These are phyloP conservation scores for Apodemus speciosus DNA, from an alignment of 2,113 vertebrate genomes.

Conservation along the genomic window DNA sequence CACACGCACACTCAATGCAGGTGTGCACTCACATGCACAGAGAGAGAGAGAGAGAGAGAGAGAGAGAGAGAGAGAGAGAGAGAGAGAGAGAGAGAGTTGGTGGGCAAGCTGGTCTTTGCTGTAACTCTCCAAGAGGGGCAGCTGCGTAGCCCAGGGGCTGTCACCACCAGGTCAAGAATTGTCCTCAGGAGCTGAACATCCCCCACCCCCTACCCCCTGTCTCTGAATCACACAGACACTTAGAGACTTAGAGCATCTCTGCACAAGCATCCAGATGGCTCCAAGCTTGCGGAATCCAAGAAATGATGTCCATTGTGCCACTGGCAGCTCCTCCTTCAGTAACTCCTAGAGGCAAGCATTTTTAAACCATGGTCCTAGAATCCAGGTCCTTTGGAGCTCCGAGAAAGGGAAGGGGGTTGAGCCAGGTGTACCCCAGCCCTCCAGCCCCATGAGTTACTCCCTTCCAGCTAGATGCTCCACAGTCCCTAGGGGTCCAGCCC, in stretches of 20 bases:
- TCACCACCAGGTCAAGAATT: no score
- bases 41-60: no score
- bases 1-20: background rate
- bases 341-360: background rate
- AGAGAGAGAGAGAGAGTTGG: no score
- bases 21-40: background rate
- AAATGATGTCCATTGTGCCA: background rate
- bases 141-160: no score
- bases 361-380: background rate
- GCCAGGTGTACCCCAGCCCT: accelerated
- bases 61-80: no score
- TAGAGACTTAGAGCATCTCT: background rate
- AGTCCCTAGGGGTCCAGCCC: background rate
- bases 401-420: background rate
- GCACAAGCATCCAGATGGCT: background rate
- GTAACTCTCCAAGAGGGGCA: no score
- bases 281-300: background rate
- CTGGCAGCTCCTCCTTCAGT: background rate
- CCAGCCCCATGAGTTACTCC: background rate
- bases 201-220: background rate
- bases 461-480: background rate
- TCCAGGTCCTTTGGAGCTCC: background rate
- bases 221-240: background rate
- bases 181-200: no score
- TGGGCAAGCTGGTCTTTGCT: background rate